Percentiles rank a stretch among this genome's conserved stretches.
phyloP scores from a whole-genome alignment of 2,113 vertebrate species.

The Eira barbara region DNA sequence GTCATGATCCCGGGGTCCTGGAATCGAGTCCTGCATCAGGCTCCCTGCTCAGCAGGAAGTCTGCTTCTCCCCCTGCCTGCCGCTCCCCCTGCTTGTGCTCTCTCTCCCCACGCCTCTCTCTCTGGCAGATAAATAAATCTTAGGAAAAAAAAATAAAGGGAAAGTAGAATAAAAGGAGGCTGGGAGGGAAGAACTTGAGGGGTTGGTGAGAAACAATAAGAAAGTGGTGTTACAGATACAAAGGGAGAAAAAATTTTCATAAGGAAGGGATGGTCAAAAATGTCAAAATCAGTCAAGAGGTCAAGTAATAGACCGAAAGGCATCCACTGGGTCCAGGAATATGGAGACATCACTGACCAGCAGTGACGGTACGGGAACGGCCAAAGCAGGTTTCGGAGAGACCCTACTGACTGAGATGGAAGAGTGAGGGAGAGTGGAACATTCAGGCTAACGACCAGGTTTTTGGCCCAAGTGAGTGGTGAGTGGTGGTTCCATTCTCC shows the following conservation, averaged over 20 bases:
- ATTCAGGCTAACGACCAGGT: neutral
- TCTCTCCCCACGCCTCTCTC: neutral
- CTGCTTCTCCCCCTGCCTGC: neutral
- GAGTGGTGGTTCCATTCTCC: neutral
- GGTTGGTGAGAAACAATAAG: neutral
- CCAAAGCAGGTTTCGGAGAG: neutral
- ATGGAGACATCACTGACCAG: neutral
- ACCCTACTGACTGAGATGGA: neutral
- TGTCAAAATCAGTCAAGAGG: neutral
- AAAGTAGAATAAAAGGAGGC: neutral
- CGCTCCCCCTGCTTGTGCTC: neutral
- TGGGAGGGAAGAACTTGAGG: neutral
- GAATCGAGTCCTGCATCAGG: fast-evolving
- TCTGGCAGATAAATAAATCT: neutral
- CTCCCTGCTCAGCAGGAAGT: neutral
- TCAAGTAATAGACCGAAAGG: neutral
- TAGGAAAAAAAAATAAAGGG: neutral
- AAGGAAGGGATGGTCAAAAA: neutral
- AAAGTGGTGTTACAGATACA: neutral
- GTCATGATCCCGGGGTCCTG: neutral
- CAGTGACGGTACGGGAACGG: neutral
- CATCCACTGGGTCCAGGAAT: neutral
- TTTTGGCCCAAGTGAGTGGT: neutral
- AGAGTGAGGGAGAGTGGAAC: neutral
- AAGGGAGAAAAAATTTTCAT: neutral